phyloP scores from a whole-genome alignment of 2,888 invertebrate species.

The Lithodes maja region DNA sequence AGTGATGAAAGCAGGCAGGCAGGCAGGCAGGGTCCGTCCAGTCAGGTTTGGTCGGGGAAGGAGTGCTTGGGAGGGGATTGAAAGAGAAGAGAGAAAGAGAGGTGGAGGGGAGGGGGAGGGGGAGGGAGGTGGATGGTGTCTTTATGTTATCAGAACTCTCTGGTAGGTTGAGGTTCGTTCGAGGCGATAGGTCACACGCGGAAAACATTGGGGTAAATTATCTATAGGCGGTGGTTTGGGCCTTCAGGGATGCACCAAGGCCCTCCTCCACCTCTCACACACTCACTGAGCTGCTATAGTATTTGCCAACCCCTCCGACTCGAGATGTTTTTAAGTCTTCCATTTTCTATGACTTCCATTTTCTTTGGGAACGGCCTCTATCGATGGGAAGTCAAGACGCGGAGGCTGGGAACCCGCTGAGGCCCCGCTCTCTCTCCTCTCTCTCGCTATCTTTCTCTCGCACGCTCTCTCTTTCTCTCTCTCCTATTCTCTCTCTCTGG shows the following conservation, averaged over 20 bases:
- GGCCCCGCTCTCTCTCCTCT: conserved; percentile 12
- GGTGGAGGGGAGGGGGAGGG: neutral
- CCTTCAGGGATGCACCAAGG: neutral
- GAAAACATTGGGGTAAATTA: neutral
- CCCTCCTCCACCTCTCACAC: conserved; percentile 34
- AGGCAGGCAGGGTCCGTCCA: neutral
- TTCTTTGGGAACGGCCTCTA: conserved; percentile 50
- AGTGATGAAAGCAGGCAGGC: conserved; percentile 9
- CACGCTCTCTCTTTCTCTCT: neutral
- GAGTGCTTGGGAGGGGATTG: neutral
- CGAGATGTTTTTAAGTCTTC: conserved; percentile 55
- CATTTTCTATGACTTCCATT: conserved; percentile 56
- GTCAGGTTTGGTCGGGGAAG: conserved; percentile 16
- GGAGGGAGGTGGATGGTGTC: neutral
- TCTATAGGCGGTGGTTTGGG: neutral
- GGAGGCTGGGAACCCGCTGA: conserved; percentile 26
- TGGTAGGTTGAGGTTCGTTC: neutral
- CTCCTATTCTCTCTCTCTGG: neutral
- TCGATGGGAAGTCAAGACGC: conserved; percentile 52
- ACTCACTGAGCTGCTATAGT: conserved; percentile 51
- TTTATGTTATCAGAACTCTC: neutral
- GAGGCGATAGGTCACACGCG: neutral
- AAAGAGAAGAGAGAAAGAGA: neutral
- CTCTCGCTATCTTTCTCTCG: neutral
- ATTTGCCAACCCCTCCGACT: conserved; percentile 50